Base-by-base conservation (phyloP, 2,888 invertebrate species). In the Platynereis dumerilii region DNA sequence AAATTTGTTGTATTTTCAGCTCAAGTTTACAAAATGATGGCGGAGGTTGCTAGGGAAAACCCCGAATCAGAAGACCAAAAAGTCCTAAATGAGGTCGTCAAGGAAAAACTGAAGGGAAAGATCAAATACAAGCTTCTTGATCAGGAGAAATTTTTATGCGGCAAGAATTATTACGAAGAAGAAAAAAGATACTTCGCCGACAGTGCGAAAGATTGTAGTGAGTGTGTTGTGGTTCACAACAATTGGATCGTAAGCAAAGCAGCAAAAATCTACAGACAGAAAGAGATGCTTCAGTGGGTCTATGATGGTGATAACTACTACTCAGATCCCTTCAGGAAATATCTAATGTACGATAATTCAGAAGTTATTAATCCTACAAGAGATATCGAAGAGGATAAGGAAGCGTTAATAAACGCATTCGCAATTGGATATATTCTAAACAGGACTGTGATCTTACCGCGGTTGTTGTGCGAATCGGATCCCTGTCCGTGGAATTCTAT, bases 241-340 rank as follows among this genome's bases (percentile, higher is more conserved):
- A 63, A 57, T 26, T 63, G 63, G 63, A 57, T 63, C 39, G 52
- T 63, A 7, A 28, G 42, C 15, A 63, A 63, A 45, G 57, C 56
- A 28, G 57, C 56, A 12, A 63, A 63, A 27, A 55, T 63, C 1
- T 63, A 63, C 24, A 12, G 63, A 10, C 57, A 57, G 22, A 56
- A 63, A 27, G 63, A 63, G 26, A 48, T 27, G 24, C 29, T 52
- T 7, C 10, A 57, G 48, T 63, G 63, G 63, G 20, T 44, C 12
- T 48, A 57, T 27, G 63, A 63, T 22, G n/a, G n/a, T 12, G 17
- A 57, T n/a, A 22, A 22, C 2, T 63, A 63, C 29, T 63, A 63
- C 27, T 57, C 63, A 44, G 34, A 53, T 20, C 2, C 15, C 2
- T 28, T 20, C 15, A 28, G 48, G 7, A 63, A 63, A 52, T 63